Evolutionary conservation across 2,888 invertebrate genomes (phyloP).

Genomic region (Eupithecia tripunctaria): DNA sequence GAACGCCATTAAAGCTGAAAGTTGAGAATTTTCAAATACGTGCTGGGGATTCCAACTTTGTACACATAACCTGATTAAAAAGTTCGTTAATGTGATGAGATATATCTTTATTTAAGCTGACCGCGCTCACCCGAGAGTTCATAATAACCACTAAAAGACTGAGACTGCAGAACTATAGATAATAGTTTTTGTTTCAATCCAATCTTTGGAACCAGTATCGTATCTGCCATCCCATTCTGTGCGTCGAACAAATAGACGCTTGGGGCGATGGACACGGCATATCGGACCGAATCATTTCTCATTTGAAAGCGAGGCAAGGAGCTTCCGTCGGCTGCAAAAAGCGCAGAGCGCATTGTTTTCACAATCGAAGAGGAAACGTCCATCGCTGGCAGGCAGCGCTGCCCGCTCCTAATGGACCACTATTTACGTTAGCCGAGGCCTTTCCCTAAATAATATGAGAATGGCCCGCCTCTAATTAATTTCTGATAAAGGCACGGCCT

Average conservation of each 20-base stretch:
- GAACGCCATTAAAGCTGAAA: conserved; percentile 49
- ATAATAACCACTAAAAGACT: conserved; percentile 29
- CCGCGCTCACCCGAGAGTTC: conserved; percentile 29
- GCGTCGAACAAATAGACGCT: conserved; percentile 52
- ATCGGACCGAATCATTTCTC: conserved; percentile 68
- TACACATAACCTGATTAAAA: conserved; percentile 57
- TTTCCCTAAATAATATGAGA: conserved; percentile 58
- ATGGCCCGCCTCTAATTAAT: conserved; percentile 47
- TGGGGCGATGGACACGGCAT: conserved; percentile 56
- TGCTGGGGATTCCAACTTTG: conserved; percentile 50
- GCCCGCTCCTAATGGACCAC: conserved; percentile 70
- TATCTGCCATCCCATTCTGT: conserved; percentile 57
- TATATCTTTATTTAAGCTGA: conserved; percentile 41
- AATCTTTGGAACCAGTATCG: conserved; percentile 36
- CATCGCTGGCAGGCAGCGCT: conserved; percentile 59
- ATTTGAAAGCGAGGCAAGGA: conserved; percentile 67
- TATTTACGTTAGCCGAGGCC: conserved; percentile 68
- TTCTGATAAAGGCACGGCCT: conserved; percentile 38
- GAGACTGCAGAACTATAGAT: not conserved
- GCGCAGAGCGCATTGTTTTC: conserved; percentile 77
- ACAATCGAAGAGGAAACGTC: conserved; percentile 66
- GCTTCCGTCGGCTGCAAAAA: conserved; percentile 70
- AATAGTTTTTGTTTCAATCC: conserved; percentile 43
- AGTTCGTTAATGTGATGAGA: conserved; percentile 53
- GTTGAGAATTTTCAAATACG: conserved; percentile 54